Percentiles rank a stretch among this genome's conserved stretches.
These are phyloP conservation scores for Melipona bicolor DNA, from an alignment of 2,888 invertebrate species.

Conservation along the genomic window DNA sequence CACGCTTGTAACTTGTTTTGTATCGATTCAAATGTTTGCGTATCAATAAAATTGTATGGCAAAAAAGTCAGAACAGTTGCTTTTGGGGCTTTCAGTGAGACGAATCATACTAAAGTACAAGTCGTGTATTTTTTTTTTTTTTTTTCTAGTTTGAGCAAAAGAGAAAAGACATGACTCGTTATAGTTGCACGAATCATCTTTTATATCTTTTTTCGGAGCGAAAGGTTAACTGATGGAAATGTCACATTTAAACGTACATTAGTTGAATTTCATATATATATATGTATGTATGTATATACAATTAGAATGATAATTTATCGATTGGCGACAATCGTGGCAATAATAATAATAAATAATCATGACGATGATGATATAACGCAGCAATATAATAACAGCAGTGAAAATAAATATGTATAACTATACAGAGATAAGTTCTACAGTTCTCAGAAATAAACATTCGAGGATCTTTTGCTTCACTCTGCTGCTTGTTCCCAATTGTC, in stretches of 20 bases:
- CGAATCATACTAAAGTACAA: too few relatives aligned
- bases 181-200: too few relatives aligned
- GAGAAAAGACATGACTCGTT: too few relatives aligned
- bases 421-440: conserved; percentile 36
- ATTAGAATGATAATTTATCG: conserved; percentile 11
- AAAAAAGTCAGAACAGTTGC: too few relatives aligned
- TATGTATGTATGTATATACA: not conserved
- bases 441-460: conserved; percentile 39
- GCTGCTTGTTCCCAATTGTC: conserved; percentile 17
- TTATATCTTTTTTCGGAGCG: too few relatives aligned
- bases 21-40: too few relatives aligned
- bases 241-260: not conserved
- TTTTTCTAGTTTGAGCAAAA: too few relatives aligned
- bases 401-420: conserved; percentile 23
- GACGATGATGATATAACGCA: conserved; percentile 35
- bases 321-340: conserved; percentile 18
- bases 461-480: conserved; percentile 32
- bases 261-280: not conserved
- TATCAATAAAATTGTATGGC: too few relatives aligned
- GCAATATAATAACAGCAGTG: not conserved
- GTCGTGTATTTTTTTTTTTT: too few relatives aligned
- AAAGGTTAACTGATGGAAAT: not conserved
- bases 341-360: not conserved
- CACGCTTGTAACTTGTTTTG: too few relatives aligned
- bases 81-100: too few relatives aligned